phyloP scores from a whole-genome alignment of 2,888 invertebrate genomes.

The Eupithecia inturbata region DNA sequence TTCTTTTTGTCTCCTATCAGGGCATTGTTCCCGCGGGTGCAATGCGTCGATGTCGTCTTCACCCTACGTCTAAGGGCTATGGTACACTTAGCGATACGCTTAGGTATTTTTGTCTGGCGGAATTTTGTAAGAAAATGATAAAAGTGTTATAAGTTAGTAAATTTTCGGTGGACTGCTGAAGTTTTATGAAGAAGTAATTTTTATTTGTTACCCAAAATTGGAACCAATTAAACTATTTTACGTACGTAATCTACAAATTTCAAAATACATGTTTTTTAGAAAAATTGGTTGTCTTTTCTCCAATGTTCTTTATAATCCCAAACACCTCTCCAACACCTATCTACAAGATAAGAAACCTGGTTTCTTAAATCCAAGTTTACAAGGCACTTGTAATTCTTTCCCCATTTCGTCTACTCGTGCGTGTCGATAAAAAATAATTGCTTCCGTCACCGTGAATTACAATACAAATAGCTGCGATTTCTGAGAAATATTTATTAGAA shows the following conservation, averaged over 20 bases:
- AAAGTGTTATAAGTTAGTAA: not conserved
- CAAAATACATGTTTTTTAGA: no score
- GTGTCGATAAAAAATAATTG: constrained; percentile 83
- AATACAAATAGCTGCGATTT: constrained; percentile 60
- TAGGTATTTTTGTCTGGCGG: not conserved
- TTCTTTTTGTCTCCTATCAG: constrained; percentile 65
- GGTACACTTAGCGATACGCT: not conserved
- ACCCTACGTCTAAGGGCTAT: constrained; percentile 32
- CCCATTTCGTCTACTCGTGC: constrained; percentile 66
- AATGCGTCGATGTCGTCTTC: constrained; percentile 71
- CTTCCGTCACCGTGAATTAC: constrained; percentile 72
- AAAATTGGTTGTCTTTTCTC: no score
- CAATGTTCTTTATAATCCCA: no score
- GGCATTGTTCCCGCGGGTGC: constrained; percentile 74
- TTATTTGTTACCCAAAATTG: not conserved
- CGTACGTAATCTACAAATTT: not conserved
- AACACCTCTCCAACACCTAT: no score
- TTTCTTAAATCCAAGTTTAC: not conserved
- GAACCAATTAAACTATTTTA: not conserved
- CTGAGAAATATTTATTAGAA: constrained; percentile 47
- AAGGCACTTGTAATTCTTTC: constrained; percentile 28
- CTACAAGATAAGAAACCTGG: no score
- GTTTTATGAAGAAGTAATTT: not conserved
- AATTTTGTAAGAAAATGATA: not conserved
- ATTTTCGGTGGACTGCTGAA: not conserved